Percentiles rank a stretch among this genome's conserved stretches.
phyloP scores from a whole-genome alignment of 2,797 vertebrate genomes.

The Triplophysa bombifrons region DNA sequence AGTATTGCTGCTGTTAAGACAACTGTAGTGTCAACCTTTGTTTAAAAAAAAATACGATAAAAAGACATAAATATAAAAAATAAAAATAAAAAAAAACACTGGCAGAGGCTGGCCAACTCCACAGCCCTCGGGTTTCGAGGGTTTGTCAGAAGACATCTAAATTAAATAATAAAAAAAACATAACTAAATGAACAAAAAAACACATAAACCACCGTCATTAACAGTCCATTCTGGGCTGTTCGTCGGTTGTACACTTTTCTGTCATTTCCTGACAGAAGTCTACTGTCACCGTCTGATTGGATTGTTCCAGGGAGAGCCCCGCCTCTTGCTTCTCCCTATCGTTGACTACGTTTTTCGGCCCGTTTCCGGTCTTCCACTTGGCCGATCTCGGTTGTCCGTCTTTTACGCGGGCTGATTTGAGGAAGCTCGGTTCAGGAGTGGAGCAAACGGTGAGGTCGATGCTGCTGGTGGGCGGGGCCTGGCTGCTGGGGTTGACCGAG shows the following conservation, averaged over 20 bases:
- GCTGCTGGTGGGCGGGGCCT: slow-evolving; percentile 78
- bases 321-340: slow-evolving; percentile 53
- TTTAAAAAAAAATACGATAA: slow-evolving; percentile 67
- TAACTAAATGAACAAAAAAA: slow-evolving; percentile 60
- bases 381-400: slow-evolving; percentile 76
- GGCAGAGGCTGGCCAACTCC: slow-evolving; percentile 85
- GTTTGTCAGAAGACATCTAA: slow-evolving; percentile 72
- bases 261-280: slow-evolving; percentile 99
- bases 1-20: slow-evolving; percentile 99
- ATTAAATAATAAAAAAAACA: slow-evolving; percentile 66
- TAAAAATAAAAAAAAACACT: slow-evolving; percentile 72
- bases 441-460: slow-evolving; percentile 82
- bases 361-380: slow-evolving; percentile 72
- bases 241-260: slow-evolving; percentile 98
- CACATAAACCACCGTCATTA: slow-evolving; percentile 74
- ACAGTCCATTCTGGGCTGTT: slow-evolving; percentile 95
- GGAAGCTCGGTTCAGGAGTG: slow-evolving; percentile 83
- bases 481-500: slow-evolving; percentile 60
- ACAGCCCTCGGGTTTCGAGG: slow-evolving; percentile 69
- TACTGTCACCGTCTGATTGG: slow-evolving; percentile 94
- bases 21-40: slow-evolving; percentile 98
- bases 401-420: slow-evolving; percentile 76
- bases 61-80: slow-evolving; percentile 67
- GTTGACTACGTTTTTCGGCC: slow-evolving; percentile 26
- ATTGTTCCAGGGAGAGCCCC: slow-evolving; percentile 82